A percentile compares a stretch with the other conserved stretches of the same genome.
Evolutionary conservation across 2,113 vertebrate genomes (phyloP).

Genomic region (Antechinus flavipes): DNA sequence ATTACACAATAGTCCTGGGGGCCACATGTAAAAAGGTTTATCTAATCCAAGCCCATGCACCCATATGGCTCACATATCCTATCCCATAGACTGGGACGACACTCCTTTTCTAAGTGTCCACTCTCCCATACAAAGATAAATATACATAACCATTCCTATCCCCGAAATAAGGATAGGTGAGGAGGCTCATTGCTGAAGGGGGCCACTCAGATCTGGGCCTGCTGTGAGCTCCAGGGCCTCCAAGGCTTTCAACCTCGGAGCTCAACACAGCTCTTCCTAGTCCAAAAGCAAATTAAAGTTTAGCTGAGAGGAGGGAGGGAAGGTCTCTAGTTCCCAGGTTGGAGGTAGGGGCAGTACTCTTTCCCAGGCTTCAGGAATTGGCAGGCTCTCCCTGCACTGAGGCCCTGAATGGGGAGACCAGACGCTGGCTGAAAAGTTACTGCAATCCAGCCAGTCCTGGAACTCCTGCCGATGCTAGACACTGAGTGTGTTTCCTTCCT

Average conservation of each 20-base stretch:
- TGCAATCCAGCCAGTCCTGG: too few species aligned
- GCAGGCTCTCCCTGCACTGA: background rate
- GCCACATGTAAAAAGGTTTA: background rate
- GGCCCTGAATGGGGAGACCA: background rate
- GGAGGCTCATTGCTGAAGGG: too few species aligned
- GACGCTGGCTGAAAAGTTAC: background rate
- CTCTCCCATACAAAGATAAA: background rate
- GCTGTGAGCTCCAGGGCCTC: background rate
- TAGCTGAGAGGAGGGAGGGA: background rate
- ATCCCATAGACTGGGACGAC: too few species aligned
- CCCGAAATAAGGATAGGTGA: background rate
- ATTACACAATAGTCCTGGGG: background rate
- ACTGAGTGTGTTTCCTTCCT: background rate
- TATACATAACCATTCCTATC: background rate
- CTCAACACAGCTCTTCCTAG: background rate
- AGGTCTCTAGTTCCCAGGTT: background rate
- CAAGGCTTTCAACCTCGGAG: background rate
- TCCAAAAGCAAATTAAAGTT: background rate
- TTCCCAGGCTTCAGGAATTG: background rate
- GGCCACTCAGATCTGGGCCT: background rate
- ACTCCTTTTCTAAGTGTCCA: background rate
- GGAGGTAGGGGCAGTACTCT: background rate
- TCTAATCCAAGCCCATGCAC: too few species aligned
- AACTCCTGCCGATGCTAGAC: background rate
- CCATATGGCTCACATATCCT: background rate